These are phyloP conservation scores for Emmelina monodactyla DNA, from an alignment of 2,888 invertebrate species.

Conservation along the genomic window DNA sequence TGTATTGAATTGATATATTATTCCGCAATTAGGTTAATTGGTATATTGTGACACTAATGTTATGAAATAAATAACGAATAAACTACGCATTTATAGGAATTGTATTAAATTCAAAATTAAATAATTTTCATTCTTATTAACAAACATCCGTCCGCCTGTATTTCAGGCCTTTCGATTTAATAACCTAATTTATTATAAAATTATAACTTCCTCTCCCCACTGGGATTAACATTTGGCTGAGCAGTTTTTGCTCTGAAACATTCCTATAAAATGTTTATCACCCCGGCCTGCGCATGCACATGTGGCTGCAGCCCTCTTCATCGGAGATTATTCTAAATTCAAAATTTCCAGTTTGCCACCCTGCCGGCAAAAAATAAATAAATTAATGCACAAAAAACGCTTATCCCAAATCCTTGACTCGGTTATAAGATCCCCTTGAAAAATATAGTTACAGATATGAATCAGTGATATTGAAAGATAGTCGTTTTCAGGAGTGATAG, in stretches of 20 bases:
- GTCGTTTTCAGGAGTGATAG: slow-evolving; percentile 1
- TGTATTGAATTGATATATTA: no score
- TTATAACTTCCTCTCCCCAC: slow-evolving; percentile 50
- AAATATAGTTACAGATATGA: slow-evolving; percentile 38
- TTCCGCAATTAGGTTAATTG: no score
- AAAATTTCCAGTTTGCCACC: slow-evolving; percentile 66
- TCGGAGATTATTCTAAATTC: slow-evolving; percentile 58
- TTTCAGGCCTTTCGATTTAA: no score
- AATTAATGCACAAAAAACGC: slow-evolving; percentile 59
- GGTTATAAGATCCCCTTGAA: slow-evolving; percentile 59
- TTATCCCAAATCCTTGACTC: slow-evolving; percentile 47
- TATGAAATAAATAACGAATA: no score
- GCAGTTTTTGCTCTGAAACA: slow-evolving; percentile 57
- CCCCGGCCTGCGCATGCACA: slow-evolving; percentile 44
- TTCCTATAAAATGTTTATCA: slow-evolving; percentile 67
- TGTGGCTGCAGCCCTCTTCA: slow-evolving; percentile 52
- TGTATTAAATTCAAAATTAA: no score
- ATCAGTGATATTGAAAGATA: slow-evolving; percentile 1
- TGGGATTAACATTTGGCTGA: slow-evolving; percentile 55
- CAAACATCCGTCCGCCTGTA: no score
- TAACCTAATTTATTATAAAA: no score
- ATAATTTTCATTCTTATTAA: no score
- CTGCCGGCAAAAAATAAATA: slow-evolving; percentile 61
- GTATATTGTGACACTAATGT: no score
- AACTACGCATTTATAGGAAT: no score